Evolutionary conservation across 2,113 vertebrate genomes (phyloP), one percentile per base, ranked within the genome.

Genomic region (Muntiacus reevesi): DNA sequence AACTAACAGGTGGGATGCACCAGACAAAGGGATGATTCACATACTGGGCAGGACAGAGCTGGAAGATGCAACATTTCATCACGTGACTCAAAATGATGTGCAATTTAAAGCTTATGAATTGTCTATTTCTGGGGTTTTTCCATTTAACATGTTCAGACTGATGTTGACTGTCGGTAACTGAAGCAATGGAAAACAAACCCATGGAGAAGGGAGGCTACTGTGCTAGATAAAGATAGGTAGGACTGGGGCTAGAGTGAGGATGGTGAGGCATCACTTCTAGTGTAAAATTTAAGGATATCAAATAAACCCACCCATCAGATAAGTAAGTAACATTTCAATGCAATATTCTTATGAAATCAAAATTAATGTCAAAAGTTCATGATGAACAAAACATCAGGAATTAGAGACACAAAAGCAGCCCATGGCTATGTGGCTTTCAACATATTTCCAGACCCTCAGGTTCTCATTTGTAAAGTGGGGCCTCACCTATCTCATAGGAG

Each of bases 401-500:
- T 47, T 13, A 40, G 30, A 67, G 64, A 59, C 17, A 5, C 52
- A 81, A 60, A 21, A 64, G 47, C 6, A 50, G 67, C 83, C 10
- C 0, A 0, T 1, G 25, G 47, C 30, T 25, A 10, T 5, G 27
- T 13, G 59, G 19, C 47, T 10, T 19, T 30, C 7, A 12, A n/a
- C 3, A 9, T n/a, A 59, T 11, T 23, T 23, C 43, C 52, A 27
- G 52, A 30, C 43, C 92, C 62, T 89, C 87, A 43, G 62, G 17
- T n/a, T 90, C 57, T 54, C 54, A 4, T 45, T 47, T 57, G 47
- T 16, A 16, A 52, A 67, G 8, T 5, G 36, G n/a, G 74, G 7
- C 21, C 30, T 16, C 2, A 6, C n/a, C n/a, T 30, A 40, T 17
- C 52, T 62, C 64, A 10, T 1, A 17, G 52, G 12, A 5, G 7